Evolutionary conservation across 2,888 invertebrate genomes (phyloP).

Genomic region (Tachystola acroxantha): DNA sequence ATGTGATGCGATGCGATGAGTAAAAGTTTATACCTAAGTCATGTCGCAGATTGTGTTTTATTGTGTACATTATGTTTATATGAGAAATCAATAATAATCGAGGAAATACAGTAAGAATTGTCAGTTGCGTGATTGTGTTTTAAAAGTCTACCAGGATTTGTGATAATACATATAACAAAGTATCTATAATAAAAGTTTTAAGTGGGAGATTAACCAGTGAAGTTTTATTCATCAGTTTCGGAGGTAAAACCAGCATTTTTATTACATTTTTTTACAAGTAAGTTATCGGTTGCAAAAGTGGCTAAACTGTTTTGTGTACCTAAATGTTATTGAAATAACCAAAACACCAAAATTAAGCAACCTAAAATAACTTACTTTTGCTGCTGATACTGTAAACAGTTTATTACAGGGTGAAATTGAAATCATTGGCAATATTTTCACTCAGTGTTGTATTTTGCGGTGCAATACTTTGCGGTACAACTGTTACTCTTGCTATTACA

Average conservation of each 20-base stretch:
- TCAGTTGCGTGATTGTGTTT: slow-evolving; percentile 82
- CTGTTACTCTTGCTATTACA: too few relatives aligned
- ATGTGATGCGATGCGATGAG: slow-evolving; percentile 60
- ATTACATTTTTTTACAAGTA: too few relatives aligned
- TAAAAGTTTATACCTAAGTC: slow-evolving; percentile 71
- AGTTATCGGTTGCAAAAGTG: too few relatives aligned
- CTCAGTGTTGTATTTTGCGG: too few relatives aligned
- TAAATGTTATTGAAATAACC: too few relatives aligned
- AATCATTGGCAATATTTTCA: too few relatives aligned
- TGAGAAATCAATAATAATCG: slow-evolving; percentile 74
- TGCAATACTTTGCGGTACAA: too few relatives aligned
- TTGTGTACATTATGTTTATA: slow-evolving; percentile 78
- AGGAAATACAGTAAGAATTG: slow-evolving; percentile 73
- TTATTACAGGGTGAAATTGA: too few relatives aligned
- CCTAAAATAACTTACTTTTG: too few relatives aligned
- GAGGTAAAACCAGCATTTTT: slow-evolving; percentile 47
- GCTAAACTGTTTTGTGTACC: too few relatives aligned
- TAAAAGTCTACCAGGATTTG: slow-evolving; percentile 86
- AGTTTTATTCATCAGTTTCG: slow-evolving; percentile 68
- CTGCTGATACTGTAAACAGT: too few relatives aligned
- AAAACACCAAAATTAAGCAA: too few relatives aligned
- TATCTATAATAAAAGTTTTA: slow-evolving; percentile 79
- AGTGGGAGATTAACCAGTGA: slow-evolving; percentile 76
- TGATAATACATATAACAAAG: slow-evolving; percentile 86
- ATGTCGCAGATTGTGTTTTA: slow-evolving; percentile 72